Conservation (phyloP, 2,888 invertebrate species). For the Orthonevra nobilis region DNA sequence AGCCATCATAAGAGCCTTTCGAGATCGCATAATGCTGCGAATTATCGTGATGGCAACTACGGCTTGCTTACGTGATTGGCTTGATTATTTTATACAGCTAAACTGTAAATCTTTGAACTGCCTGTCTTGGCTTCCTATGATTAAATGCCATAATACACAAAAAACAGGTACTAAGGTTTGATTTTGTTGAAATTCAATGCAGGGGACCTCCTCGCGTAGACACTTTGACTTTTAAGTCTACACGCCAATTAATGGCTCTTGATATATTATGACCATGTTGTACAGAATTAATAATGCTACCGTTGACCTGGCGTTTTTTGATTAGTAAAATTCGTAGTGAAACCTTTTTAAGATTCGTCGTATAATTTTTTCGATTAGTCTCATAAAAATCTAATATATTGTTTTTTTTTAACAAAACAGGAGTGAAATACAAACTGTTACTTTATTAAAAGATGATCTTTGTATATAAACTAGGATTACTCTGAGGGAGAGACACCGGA, state of each 20-base stretch:
- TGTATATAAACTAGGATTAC: too few species aligned
- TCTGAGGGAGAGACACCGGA: too few species aligned
- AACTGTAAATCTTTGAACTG: constrained; percentile 1
- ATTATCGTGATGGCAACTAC: too few species aligned
- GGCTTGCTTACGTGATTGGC: too few species aligned
- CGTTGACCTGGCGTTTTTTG: too few species aligned
- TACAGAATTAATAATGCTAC: constrained; percentile 8
- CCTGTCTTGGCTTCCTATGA: constrained; percentile 36
- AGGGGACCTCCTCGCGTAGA: constrained; percentile 12
- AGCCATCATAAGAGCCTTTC: constrained; percentile 77
- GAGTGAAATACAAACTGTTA: too few species aligned
- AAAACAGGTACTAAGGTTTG: background rate
- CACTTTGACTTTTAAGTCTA: constrained; percentile 8
- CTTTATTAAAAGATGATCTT: too few species aligned
- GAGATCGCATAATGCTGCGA: constrained; percentile 79
- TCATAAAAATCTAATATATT: too few species aligned
- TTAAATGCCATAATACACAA: constrained; percentile 53
- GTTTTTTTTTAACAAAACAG: too few species aligned
- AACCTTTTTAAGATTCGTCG: too few species aligned
- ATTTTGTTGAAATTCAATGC: constrained; percentile 26
- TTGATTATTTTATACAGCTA: background rate
- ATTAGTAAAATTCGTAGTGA: too few species aligned
- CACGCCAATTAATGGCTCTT: constrained; percentile 32
- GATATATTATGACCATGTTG: constrained; percentile 36
- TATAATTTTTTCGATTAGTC: too few species aligned